A percentile compares a stretch with the other conserved stretches of the same genome.
These are phyloP conservation scores for Trachymyrmex septentrionalis DNA, from an alignment of 1,140 invertebrate species.

Conservation along the genomic window DNA sequence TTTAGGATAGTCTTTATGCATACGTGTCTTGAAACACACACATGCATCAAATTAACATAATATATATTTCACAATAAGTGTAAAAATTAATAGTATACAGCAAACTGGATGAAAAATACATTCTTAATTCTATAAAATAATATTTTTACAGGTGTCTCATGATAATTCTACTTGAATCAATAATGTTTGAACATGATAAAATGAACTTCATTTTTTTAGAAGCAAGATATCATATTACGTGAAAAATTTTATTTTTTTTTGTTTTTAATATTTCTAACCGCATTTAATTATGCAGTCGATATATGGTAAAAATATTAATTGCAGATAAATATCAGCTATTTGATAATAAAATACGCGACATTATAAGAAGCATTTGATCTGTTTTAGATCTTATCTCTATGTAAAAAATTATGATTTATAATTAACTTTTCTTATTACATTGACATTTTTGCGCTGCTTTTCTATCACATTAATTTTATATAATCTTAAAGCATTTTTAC, in stretches of 20 bases:
- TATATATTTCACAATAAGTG: background rate
- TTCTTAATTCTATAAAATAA: constrained; percentile 8
- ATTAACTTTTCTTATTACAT: background rate
- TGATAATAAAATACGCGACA: constrained; percentile 38
- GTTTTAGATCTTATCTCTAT: constrained; percentile 42
- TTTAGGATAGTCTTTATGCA: too few species aligned
- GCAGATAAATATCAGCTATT: constrained; percentile 1
- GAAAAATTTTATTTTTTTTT: background rate
- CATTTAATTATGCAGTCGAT: constrained; percentile 26
- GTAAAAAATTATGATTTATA: constrained; percentile 27
- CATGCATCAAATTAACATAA: background rate
- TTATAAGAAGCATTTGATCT: constrained; percentile 18
- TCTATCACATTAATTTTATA: constrained; percentile 5
- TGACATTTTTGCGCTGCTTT: constrained; percentile 16
- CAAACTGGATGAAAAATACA: constrained; percentile 31
- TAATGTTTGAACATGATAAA: background rate
- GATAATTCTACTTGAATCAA: background rate
- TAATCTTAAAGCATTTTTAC: constrained; percentile 5
- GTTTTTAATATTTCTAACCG: too few species aligned
- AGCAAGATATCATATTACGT: background rate
- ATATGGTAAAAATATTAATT: constrained; percentile 17
- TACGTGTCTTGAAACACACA: too few species aligned
- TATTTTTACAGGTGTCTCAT: background rate
- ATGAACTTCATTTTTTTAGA: background rate
- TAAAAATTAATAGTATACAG: background rate